phyloP scores from a whole-genome alignment of 2,888 invertebrate species.

The Orthosia gracilis region DNA sequence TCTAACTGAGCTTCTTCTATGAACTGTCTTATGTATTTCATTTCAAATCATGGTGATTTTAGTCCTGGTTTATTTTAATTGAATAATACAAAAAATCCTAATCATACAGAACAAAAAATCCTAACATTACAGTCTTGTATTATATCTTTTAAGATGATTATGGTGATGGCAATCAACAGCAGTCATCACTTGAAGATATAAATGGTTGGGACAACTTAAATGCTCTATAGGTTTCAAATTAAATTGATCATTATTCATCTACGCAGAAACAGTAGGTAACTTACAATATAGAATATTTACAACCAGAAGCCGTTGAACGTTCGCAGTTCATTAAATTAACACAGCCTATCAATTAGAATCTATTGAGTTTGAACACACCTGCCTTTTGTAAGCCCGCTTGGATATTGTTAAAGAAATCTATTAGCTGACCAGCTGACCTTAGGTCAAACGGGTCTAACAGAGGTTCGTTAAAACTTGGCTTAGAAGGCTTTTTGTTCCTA shows the following conservation, averaged over 20 bases:
- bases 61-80: neutral
- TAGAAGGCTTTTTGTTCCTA: slow-evolving; percentile 31
- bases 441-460: slow-evolving; percentile 48
- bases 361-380: slow-evolving; percentile 57
- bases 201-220: neutral
- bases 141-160: neutral
- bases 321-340: slow-evolving; percentile 44
- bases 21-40: neutral
- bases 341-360: slow-evolving; percentile 46
- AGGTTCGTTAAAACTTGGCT: slow-evolving; percentile 55
- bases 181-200: neutral
- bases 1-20: neutral
- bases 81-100: neutral
- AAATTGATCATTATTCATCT: slow-evolving; percentile 29
- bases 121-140: too few relatives aligned
- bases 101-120: too few relatives aligned
- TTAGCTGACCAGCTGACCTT: slow-evolving; percentile 41
- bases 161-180: neutral
- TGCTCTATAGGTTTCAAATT: slow-evolving; percentile 4
- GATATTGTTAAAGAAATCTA: slow-evolving; percentile 58
- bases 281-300: slow-evolving; percentile 42
- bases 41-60: neutral
- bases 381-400: slow-evolving; percentile 36
- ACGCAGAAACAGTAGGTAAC: slow-evolving; percentile 19
- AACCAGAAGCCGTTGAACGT: slow-evolving; percentile 42